Evolutionary conservation across 64 coral and sea anemone genomes (phyloP).

Genomic region (Platygyra sinensis): DNA sequence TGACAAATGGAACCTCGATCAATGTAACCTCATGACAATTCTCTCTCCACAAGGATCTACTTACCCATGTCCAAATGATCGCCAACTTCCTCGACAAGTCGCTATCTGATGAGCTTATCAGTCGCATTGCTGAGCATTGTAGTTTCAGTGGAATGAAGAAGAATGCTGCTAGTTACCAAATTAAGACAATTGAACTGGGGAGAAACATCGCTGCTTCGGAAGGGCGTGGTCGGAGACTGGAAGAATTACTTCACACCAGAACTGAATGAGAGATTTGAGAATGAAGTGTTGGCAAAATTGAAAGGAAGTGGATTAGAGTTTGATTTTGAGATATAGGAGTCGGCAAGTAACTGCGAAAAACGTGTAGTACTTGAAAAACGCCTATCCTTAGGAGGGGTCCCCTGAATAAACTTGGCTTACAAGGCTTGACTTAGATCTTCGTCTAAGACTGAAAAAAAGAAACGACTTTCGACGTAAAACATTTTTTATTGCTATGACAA

Average conservation of each 20-base stretch:
- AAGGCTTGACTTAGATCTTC: too few species aligned
- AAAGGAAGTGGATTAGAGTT: constrained; percentile 3
- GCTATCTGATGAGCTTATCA: neutral
- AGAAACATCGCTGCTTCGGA: neutral
- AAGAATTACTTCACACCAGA: neutral
- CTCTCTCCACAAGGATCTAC: neutral
- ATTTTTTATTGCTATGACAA: too few species aligned
- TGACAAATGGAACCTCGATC: too few species aligned
- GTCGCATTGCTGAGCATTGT: constrained; percentile 16
- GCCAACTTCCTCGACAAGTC: constrained; percentile 12
- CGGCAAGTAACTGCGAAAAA: too few species aligned
- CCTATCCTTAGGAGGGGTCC: too few species aligned
- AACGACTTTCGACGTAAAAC: too few species aligned
- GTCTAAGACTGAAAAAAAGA: too few species aligned
- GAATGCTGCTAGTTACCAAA: neutral
- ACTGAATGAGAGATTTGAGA: constrained; percentile 3
- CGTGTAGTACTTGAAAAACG: too few species aligned
- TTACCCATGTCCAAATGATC: neutral
- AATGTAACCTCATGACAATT: too few species aligned
- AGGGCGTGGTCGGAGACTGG: neutral
- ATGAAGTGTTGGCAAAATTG: neutral
- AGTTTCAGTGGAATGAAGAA: constrained; percentile 1
- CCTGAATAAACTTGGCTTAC: too few species aligned
- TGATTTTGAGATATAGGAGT: neutral
- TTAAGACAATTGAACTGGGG: neutral